Percentiles rank a stretch among this genome's conserved stretches.
Evolutionary conservation across 2,113 vertebrate genomes (phyloP).

Genomic region (Machaerirhynchus nigripectus): DNA sequence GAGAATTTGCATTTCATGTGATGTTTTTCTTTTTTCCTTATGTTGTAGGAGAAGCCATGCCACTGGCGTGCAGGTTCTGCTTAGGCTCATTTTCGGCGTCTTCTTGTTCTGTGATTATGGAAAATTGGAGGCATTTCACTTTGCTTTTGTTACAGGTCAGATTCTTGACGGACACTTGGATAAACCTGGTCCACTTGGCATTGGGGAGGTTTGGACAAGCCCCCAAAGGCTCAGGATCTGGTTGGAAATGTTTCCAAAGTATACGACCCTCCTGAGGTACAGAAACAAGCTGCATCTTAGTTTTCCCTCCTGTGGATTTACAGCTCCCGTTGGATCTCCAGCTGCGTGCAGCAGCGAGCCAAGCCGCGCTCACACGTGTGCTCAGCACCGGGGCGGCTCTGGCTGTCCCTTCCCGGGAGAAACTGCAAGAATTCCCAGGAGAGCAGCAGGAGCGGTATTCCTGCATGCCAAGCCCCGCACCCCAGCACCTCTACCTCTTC

Average conservation of each 20-base stretch:
- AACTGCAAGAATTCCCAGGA: background rate
- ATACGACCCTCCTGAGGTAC: background rate
- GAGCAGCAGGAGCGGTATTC: background rate
- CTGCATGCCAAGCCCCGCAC: fast-evolving
- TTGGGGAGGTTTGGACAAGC: background rate
- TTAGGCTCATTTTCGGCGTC: background rate
- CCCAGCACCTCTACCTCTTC: background rate
- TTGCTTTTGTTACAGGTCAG: background rate
- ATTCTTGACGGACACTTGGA: background rate
- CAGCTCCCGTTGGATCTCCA: background rate
- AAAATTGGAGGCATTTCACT: background rate
- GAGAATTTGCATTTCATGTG: conserved; percentile 9
- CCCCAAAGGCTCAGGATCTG: background rate
- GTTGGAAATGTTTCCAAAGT: background rate
- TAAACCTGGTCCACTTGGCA: background rate
- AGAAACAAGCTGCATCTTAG: background rate
- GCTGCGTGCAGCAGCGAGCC: background rate
- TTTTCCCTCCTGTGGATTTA: background rate
- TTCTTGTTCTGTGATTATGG: background rate
- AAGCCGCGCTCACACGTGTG: fast-evolving
- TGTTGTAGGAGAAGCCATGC: background rate
- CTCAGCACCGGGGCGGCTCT: fast-evolving
- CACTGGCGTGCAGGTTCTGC: background rate
- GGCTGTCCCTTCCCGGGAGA: fast-evolving
- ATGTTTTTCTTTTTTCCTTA: background rate